Evolutionary conservation across 1,140 invertebrate genomes (phyloP).

Genomic region (Temnothorax nylanderi): DNA sequence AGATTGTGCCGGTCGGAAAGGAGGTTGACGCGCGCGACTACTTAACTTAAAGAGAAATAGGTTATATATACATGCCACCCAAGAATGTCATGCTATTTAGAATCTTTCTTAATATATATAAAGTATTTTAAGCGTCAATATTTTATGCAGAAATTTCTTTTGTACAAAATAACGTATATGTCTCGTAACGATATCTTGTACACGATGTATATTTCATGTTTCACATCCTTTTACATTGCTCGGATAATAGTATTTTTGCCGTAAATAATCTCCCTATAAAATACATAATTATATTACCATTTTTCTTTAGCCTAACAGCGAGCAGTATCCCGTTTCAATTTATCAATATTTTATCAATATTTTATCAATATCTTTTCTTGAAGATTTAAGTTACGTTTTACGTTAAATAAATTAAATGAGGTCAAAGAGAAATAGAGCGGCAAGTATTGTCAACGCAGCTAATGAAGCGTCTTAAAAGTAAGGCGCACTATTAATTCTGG

Average conservation of each 20-base stretch:
- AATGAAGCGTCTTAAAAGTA: constrained; percentile 55
- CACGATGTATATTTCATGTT: neutral
- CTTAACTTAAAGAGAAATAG: constrained; percentile 57
- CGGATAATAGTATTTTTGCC: neutral
- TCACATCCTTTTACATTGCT: neutral
- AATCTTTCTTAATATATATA: constrained; percentile 29
- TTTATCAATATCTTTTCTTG: neutral
- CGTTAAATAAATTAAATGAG: constrained; percentile 44
- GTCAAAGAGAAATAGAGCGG: constrained; percentile 27
- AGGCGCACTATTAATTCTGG: constrained; percentile 34
- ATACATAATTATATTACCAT: neutral
- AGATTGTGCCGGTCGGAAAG: constrained; percentile 34
- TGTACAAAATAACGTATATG: neutral
- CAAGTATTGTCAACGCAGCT: constrained; percentile 29
- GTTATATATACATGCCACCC: constrained; percentile 31
- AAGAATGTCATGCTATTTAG: constrained; percentile 49
- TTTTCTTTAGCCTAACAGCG: neutral
- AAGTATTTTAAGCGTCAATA: neutral
- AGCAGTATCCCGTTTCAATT: constrained; percentile 6
- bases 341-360: neutral
- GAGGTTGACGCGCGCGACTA: constrained; percentile 37
- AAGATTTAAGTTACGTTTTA: constrained; percentile 43
- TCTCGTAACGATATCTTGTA: neutral
- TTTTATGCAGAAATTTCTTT: neutral
- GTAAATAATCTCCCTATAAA: neutral